phyloP scores from a whole-genome alignment of 2,797 vertebrate genomes.

The Enteromius viviparus region DNA sequence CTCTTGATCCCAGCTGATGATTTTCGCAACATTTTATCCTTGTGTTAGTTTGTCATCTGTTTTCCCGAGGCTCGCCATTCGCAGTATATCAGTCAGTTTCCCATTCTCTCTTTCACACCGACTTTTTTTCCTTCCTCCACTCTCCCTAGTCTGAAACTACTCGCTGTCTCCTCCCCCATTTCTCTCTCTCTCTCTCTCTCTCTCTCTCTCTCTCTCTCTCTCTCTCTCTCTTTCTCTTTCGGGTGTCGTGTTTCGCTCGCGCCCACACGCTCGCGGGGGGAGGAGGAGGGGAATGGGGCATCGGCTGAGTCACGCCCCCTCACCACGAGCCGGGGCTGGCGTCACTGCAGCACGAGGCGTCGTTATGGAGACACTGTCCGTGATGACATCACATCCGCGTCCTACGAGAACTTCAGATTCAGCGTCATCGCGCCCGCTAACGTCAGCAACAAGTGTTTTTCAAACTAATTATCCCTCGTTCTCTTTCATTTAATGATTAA shows the following conservation, averaged over 20 bases:
- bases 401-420: constrained; percentile 53
- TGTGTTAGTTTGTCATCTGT: constrained; percentile 68
- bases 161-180: constrained; percentile 59
- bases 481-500: constrained; percentile 59
- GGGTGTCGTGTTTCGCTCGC: constrained; percentile 81
- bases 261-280: constrained; percentile 74
- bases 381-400: constrained; percentile 74
- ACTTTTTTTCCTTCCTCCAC: constrained; percentile 59
- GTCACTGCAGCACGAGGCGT: constrained; percentile 79
- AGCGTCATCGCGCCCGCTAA: constrained; percentile 54
- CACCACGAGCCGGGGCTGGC: constrained; percentile 74
- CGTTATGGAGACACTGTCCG: constrained; percentile 72
- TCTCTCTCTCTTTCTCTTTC: constrained; percentile 55
- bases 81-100: constrained; percentile 55
- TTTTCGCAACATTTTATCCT: constrained; percentile 69
- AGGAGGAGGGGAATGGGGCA: constrained; percentile 55
- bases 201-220: constrained; percentile 53
- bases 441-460: constrained; percentile 69
- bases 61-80: constrained; percentile 53
- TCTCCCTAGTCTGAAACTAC: constrained; percentile 63
- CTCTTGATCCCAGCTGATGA: constrained; percentile 61
- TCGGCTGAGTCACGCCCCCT: constrained; percentile 78
- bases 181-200: constrained; percentile 59
- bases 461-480: constrained; percentile 56
- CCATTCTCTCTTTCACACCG: constrained; percentile 71